phyloP scores from a whole-genome alignment of 2,888 invertebrate genomes.

The Nemoura dubitans region DNA sequence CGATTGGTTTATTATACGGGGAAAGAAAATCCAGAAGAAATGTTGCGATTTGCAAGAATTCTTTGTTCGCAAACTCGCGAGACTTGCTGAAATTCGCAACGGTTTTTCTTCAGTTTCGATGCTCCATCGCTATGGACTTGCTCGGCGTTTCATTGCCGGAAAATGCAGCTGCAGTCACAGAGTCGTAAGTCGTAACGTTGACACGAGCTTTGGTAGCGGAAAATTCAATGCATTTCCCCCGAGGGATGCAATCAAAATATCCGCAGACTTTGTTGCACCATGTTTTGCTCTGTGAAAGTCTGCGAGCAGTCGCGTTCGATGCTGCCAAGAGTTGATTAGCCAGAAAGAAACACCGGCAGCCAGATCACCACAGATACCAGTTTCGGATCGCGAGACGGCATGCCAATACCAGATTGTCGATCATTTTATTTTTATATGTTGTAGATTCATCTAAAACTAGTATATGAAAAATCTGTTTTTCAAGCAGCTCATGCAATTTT shows the following conservation, averaged over 20 bases:
- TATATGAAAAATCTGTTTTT: background rate
- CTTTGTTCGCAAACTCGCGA: background rate
- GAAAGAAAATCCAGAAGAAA: background rate
- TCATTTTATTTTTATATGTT: constrained; percentile 20
- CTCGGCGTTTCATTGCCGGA: too few relatives aligned
- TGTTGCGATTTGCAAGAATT: constrained; percentile 8
- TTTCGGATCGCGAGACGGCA: background rate
- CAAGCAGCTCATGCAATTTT: background rate
- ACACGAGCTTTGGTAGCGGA: too few relatives aligned
- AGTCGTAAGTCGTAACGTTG: too few relatives aligned
- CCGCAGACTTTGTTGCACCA: too few relatives aligned
- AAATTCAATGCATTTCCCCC: too few relatives aligned
- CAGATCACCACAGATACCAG: too few relatives aligned
- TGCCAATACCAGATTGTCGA: background rate
- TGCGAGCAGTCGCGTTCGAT: constrained; percentile 2
- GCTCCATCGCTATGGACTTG: background rate
- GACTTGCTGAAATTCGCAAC: background rate
- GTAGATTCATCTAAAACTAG: background rate
- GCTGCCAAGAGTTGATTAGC: background rate
- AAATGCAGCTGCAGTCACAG: too few relatives aligned
- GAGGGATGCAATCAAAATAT: too few relatives aligned
- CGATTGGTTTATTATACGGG: constrained; percentile 35
- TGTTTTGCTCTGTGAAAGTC: background rate
- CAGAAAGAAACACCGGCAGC: too few relatives aligned
- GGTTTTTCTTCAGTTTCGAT: background rate